Base-by-base conservation (phyloP, 2,113 vertebrate genomes). In the Neolamprologus devosi region DNA sequence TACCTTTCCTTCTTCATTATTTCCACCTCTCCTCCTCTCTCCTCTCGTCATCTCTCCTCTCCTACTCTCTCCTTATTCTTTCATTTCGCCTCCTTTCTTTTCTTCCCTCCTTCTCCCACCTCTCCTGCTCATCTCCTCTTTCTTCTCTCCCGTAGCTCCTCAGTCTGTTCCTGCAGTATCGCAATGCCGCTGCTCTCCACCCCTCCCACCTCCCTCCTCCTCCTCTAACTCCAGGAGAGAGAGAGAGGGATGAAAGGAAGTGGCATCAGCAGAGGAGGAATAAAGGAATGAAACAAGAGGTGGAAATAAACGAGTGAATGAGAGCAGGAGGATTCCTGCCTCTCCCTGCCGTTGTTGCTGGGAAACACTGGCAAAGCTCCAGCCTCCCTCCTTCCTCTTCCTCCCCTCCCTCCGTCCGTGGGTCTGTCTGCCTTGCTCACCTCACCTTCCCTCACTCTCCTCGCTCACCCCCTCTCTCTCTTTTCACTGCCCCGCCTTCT, bases 311-410 rank as follows among this genome's bases (percentile, higher is more conserved):
- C 10, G 80, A 84, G 57, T 88, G 82, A 89, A 87, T 82, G 82
- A 78, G 78, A 86, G 75, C 80, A 17, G 85, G 79, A 65, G 84
- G 73, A 92, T 94, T 91, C 92, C 90, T 90, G 85, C 78, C 78
- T 89, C 89, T 87, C 53, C 19, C 58, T 90, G 90, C 88, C 73
- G 85, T 84, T 94, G 95, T 95, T 96, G 95, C 94, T 37, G 90
- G 94, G 95, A 95, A 94, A 94, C 93, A 90, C 92, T 91, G 92
- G 91, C 87, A 87, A 89, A 88, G 90, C 90, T 95, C 92, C 95
- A 95, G 80, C 58, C 87, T 80, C 23, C 75, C 88, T 80, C 63
- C 58, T 13, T 35, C 37, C 73, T 47, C 87, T 80, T 57, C 81
- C 37, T 54, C 37, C 26, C 80, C 79, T 54, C 73, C 33, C 60